Conservation (phyloP, 2,113 vertebrate species). For the Phoxinus phoxinus region DNA sequence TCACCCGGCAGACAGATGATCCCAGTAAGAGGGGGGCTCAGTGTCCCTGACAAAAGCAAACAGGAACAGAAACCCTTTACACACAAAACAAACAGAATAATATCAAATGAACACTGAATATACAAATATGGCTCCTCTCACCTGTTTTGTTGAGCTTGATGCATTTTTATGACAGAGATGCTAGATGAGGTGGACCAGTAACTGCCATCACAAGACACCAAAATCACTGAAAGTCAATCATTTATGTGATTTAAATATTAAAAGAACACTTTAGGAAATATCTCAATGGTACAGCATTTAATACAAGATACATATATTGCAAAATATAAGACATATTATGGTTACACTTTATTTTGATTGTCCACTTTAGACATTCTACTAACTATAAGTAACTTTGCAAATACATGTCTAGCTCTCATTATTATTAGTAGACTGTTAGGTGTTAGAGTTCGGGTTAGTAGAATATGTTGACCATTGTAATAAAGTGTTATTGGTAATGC, state of each 20-base stretch:
- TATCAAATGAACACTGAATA: conserved; percentile 56
- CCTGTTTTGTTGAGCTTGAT: conserved; percentile 50
- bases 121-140: conserved; percentile 55
- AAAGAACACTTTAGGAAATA: not conserved
- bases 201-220: not conserved
- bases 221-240: not conserved
- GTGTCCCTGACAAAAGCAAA: conserved; percentile 61
- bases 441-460: no score
- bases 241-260: not conserved
- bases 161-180: conserved; percentile 45
- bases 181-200: not conserved
- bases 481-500: not conserved
- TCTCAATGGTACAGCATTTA: not conserved
- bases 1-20: conserved; percentile 67
- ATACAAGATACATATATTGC: not conserved
- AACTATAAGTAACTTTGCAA: no score
- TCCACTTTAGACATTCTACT: no score
- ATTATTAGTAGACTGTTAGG: no score
- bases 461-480: no score
- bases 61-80: conserved; percentile 59
- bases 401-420: no score
- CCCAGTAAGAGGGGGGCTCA: conserved; percentile 54
- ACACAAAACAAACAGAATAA: conserved; percentile 50
- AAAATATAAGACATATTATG: no score
- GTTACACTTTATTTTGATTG: no score